Evolutionary conservation across 2,113 vertebrate genomes (phyloP).

Genomic region (Caloenas nicobarica): DNA sequence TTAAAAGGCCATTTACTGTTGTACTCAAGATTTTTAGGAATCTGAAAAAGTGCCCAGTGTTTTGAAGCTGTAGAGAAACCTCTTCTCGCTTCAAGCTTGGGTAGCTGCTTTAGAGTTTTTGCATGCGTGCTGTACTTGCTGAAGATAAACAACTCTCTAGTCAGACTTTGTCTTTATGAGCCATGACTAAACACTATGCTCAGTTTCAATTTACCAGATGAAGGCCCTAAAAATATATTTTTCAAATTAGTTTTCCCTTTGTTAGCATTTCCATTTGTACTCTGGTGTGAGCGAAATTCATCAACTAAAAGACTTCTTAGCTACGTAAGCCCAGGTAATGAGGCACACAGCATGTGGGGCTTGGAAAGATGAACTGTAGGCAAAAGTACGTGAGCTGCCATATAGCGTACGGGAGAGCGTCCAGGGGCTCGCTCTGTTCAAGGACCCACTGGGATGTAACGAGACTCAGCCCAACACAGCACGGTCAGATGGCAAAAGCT

Average conservation of each 20-base stretch:
- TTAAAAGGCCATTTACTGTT: not conserved
- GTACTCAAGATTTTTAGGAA: not conserved
- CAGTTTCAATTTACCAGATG: constrained; percentile 29
- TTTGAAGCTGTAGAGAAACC: not conserved
- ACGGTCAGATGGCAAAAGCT: fast-evolving
- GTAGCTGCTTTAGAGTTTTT: not conserved
- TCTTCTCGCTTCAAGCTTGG: not conserved
- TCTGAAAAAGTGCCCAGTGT: not conserved
- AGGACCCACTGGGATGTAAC: not conserved
- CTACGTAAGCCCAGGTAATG: not conserved
- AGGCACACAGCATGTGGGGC: not conserved
- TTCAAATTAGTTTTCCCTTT: not conserved
- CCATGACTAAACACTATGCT: constrained; percentile 6
- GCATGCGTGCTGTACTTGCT: not conserved
- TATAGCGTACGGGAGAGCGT: fast-evolving
- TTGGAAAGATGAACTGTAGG: not conserved
- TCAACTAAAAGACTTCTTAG: not conserved
- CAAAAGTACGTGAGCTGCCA: not conserved
- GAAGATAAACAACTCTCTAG: constrained; percentile 16
- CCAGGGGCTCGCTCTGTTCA: not conserved
- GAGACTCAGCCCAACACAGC: not conserved
- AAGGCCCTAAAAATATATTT: constrained; percentile 17
- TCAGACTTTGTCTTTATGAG: constrained; percentile 10
- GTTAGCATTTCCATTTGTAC: constrained; percentile 21
- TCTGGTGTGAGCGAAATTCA: not conserved